phyloP scores from a whole-genome alignment of 1,140 invertebrate genomes.

The Heliconius hermathena region DNA sequence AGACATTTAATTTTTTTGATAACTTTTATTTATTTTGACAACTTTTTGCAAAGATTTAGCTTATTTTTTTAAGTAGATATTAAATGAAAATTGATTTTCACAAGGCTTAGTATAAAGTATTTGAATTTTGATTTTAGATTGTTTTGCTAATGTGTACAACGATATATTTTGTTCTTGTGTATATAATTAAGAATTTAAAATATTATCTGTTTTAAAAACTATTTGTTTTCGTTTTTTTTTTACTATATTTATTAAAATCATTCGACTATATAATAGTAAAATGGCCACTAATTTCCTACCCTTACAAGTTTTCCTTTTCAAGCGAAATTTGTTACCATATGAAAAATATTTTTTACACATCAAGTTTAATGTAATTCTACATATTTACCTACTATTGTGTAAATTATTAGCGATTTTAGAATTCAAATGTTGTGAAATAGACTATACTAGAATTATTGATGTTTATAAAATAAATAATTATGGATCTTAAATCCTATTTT shows the following conservation, averaged over 20 bases:
- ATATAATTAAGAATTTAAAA: background rate
- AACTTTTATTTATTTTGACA: slow-evolving; percentile 43
- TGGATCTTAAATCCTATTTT: slow-evolving; percentile 24
- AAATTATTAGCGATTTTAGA: slow-evolving; percentile 25
- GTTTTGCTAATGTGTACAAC: background rate
- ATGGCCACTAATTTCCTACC: background rate
- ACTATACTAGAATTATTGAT: slow-evolving; percentile 27
- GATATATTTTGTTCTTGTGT: background rate
- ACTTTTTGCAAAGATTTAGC: slow-evolving; percentile 34
- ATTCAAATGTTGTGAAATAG: slow-evolving; percentile 33
- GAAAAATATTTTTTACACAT: background rate
- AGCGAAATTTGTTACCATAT: background rate
- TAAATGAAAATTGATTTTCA: background rate
- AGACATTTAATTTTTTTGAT: slow-evolving; percentile 38
- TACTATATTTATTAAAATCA: background rate
- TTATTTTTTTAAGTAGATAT: slow-evolving; percentile 15
- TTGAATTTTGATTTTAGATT: background rate
- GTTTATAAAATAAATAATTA: slow-evolving; percentile 22
- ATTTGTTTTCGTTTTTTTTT: background rate
- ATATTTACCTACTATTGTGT: slow-evolving; percentile 14
- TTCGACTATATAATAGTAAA: background rate
- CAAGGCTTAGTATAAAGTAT: background rate
- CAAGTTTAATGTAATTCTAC: background rate
- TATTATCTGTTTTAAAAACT: background rate
- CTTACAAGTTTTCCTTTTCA: background rate